Evolutionary conservation across 30 jellyfish, hydroid and myxozoan genomes (phyloP).

Genomic region (Sanderia malayensis): DNA sequence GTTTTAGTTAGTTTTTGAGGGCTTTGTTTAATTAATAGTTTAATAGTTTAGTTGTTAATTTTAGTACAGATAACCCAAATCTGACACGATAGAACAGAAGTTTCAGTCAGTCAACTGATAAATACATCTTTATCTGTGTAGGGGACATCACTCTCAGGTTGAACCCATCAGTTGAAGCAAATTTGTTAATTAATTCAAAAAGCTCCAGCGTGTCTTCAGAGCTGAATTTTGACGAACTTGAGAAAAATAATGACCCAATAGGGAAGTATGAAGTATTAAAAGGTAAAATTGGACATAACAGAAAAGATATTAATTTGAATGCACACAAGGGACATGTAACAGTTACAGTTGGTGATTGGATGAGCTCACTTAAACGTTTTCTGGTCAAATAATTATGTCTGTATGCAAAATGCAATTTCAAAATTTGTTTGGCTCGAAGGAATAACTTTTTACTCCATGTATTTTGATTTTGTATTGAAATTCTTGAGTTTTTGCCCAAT

Average conservation of each 20-base stretch:
- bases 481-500: no score
- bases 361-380: conserved; percentile 20
- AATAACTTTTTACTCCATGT: no score
- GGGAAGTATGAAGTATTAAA: conserved; percentile 32
- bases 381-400: no score
- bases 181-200: conserved; percentile 34
- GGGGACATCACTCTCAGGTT: conserved; percentile 30
- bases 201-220: conserved; percentile 52
- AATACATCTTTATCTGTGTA: not conserved
- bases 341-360: conserved; percentile 43
- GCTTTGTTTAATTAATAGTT: no score
- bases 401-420: no score
- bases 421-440: no score
- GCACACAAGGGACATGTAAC: conserved; percentile 42
- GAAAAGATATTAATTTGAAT: conserved; percentile 12
- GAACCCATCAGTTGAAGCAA: conserved; percentile 27
- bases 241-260: conserved; percentile 41
- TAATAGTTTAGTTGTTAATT: no score
- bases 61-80: no score
- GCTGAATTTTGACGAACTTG: conserved; percentile 22
- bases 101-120: no score
- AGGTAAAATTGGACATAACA: conserved; percentile 31
- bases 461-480: no score
- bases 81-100: no score
- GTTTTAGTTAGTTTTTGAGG: no score